Evolutionary conservation across 2,113 vertebrate genomes (phyloP).

Genomic region (Apteryx mantelli): DNA sequence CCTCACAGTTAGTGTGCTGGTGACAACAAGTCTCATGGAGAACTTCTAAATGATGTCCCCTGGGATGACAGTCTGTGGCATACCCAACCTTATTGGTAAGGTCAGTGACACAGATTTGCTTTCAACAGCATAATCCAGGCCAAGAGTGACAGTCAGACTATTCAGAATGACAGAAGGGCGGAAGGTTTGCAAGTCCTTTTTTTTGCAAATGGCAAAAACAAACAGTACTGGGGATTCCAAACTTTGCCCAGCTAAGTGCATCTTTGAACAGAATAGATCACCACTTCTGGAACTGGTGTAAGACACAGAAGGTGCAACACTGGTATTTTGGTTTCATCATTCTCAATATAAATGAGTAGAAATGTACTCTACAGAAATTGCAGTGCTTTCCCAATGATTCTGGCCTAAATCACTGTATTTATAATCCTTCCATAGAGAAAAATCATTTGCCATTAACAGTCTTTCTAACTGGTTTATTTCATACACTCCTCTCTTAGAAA

Average conservation of each 20-base stretch:
- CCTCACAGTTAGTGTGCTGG: neutral
- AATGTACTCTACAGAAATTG: neutral
- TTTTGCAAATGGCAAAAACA: constrained; percentile 31
- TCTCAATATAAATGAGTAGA: neutral
- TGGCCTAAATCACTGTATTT: neutral
- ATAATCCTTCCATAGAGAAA: neutral
- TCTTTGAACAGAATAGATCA: neutral
- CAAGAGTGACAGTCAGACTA: constrained; percentile 39
- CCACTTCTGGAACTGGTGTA: neutral
- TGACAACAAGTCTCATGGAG: neutral
- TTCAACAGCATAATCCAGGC: constrained; percentile 31
- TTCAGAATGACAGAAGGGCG: neutral
- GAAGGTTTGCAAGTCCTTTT: neutral
- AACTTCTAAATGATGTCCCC: constrained; percentile 24
- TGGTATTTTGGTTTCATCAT: neutral
- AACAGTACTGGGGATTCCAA: neutral
- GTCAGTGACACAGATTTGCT: constrained; percentile 54
- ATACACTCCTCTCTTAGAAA: neutral
- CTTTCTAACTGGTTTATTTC: neutral
- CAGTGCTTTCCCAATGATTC: neutral
- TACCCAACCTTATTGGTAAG: constrained; percentile 31
- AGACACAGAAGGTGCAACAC: neutral
- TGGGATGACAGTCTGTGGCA: constrained; percentile 10
- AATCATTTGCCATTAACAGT: neutral
- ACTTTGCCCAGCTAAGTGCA: neutral